Conservation (phyloP, 2,888 invertebrate species). For the Drosophila anomelani region DNA sequence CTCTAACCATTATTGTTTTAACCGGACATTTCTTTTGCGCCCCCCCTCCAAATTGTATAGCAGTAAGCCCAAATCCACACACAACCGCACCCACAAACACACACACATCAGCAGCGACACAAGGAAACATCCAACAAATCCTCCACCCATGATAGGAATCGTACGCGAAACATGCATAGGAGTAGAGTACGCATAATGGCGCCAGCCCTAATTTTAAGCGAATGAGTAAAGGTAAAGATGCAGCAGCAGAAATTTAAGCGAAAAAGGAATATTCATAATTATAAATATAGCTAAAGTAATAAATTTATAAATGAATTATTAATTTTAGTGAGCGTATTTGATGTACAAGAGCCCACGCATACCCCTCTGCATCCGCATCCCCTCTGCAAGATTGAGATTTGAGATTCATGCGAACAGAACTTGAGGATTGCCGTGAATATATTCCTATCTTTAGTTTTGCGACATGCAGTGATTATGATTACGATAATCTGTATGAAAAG, state of each 20-base stretch:
- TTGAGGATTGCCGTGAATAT: constrained; percentile 20
- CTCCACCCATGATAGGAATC: constrained; percentile 46
- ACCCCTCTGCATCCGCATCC: neutral
- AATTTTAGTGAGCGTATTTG: constrained; percentile 68
- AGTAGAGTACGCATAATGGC: constrained; percentile 55
- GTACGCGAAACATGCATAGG: constrained; percentile 55
- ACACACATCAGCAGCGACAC: constrained; percentile 35
- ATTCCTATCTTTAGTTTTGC: constrained; percentile 30
- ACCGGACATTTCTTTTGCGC: constrained; percentile 34
- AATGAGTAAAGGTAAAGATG: constrained; percentile 41
- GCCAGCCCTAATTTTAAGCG: constrained; percentile 73
- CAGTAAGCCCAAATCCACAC: constrained; percentile 46
- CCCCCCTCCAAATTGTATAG: constrained; percentile 59
- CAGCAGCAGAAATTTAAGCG: constrained; percentile 35
- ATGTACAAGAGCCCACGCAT: constrained; percentile 54
- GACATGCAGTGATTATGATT: constrained; percentile 44
- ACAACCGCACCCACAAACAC: constrained; percentile 19
- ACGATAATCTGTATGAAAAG: constrained; percentile 50
- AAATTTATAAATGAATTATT: constrained; percentile 79
- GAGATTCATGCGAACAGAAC: constrained; percentile 28
- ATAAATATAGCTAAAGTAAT: constrained; percentile 77
- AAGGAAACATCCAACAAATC: constrained; percentile 8
- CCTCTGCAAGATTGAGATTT: constrained; percentile 17
- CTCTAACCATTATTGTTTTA: constrained; percentile 19
- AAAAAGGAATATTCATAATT: constrained; percentile 50